Base-by-base conservation (phyloP, 2,113 vertebrate species). In the Aplodontia rufa region DNA sequence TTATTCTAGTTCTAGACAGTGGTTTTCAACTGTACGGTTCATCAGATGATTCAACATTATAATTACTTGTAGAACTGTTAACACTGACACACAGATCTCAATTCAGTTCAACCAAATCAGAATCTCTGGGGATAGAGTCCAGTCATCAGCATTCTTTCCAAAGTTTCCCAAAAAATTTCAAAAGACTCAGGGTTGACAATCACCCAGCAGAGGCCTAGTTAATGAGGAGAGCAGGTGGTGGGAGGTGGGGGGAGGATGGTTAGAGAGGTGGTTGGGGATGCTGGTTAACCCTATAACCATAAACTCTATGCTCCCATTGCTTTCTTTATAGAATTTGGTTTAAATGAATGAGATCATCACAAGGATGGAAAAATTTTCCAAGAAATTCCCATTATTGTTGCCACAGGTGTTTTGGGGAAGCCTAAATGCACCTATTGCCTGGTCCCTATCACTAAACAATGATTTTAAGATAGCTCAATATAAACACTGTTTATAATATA, bases 1-100 rank as follows among this genome's bases (percentile, higher is more conserved):
- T 84, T 94, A 92, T 22, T 96, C 12, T 94, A 91, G n/a, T 40
- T 88, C 53, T 89, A 95, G n/a, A 45, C 35, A 87, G 72, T 78
- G 24, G 22, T 68, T 66, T 30, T 95, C 74, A 85, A 85, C 37
- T 8, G 45, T 74, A 35, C 22, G 37, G 28, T 84, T 91, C 83
- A 92, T 88, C 83, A 92, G 47, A 90, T 72, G 53, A 95, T 37
- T 91, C 64, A 94, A 75, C n/a, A 35, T 30, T 78, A 88, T 0
- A 78, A 51, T 49, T 24, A 90, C 11, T 80, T 26, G 16, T 35
- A 45, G 42, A 79, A 30, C 26, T 93, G 53, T 89, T 93, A 75
- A 84, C 53, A 94, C 16, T 62, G 74, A 85, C 32, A 94, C 47
- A 91, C 1, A 93, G 58, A 35, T 2, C 51, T 53, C n/a, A 93